Evolutionary conservation across 2,113 vertebrate genomes (phyloP).

Genomic region (Piaya cayana): DNA sequence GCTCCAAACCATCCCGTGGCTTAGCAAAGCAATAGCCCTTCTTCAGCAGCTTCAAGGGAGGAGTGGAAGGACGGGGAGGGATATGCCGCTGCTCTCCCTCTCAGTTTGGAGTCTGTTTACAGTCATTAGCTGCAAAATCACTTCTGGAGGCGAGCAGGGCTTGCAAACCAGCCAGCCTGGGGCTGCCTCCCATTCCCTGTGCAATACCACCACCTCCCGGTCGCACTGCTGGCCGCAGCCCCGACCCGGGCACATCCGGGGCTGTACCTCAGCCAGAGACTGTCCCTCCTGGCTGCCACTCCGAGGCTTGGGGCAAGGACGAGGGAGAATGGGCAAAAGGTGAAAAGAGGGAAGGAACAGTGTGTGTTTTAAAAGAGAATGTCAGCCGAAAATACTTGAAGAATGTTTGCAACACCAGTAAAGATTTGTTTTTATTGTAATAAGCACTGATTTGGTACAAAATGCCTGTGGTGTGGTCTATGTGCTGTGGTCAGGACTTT

Average conservation of each 20-base stretch:
- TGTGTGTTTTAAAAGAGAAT: not conserved
- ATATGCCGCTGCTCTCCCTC: not conserved
- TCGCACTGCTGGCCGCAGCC: not conserved
- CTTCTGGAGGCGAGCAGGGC: not conserved
- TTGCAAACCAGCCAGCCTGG: not conserved
- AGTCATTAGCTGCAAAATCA: not conserved
- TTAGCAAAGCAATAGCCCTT: no score
- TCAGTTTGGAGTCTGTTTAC: not conserved
- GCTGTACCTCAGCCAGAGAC: not conserved
- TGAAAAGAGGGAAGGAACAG: not conserved
- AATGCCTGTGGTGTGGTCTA: fast-evolving
- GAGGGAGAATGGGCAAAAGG: not conserved
- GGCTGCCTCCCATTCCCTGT: not conserved
- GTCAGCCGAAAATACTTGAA: not conserved
- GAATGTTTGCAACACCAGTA: not conserved
- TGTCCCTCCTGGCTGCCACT: not conserved
- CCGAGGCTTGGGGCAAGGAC: not conserved
- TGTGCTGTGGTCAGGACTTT: not conserved
- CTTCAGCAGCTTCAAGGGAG: no score
- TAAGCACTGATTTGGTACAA: fast-evolving
- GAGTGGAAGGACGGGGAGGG: no score
- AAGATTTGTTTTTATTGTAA: fast-evolving
- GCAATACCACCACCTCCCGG: slow-evolving; percentile 34
- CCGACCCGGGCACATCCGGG: not conserved
- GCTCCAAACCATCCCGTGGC: no score